Conservation (phyloP, 1,140 invertebrate genomes). For the Luehdorfia chinensis region DNA sequence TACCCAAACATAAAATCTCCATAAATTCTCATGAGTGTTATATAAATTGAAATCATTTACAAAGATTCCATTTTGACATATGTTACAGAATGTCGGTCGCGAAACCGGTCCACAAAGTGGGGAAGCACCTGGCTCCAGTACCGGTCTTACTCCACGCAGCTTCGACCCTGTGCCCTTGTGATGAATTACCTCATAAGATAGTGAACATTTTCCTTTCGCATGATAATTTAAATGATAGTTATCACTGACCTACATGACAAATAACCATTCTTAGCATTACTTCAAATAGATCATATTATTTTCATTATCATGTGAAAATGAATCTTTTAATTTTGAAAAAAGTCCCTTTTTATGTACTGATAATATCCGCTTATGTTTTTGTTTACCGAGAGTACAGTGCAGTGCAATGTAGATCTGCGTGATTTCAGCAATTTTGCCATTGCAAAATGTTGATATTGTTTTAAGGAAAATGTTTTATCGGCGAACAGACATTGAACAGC, state of each 20-base stretch:
- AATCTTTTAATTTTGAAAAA: slow-evolving; percentile 34
- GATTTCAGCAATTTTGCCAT: slow-evolving; percentile 33
- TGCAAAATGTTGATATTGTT: slow-evolving; percentile 39
- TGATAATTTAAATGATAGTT: slow-evolving; percentile 53
- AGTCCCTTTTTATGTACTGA: slow-evolving; percentile 45
- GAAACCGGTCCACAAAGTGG: slow-evolving; percentile 72
- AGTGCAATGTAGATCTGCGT: slow-evolving; percentile 37
- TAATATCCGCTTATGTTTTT: slow-evolving; percentile 52
- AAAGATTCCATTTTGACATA: too few species aligned
- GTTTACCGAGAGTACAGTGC: slow-evolving; percentile 37
- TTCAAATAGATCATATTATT: slow-evolving; percentile 26
- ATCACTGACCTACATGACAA: slow-evolving; percentile 8
- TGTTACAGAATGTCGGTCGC: slow-evolving; percentile 67
- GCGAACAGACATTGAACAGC: slow-evolving; percentile 42
- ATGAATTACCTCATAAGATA: slow-evolving; percentile 54
- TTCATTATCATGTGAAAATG: slow-evolving; percentile 57
- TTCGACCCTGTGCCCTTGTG: slow-evolving; percentile 65
- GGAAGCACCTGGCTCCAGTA: slow-evolving; percentile 75
- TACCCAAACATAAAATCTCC: too few species aligned
- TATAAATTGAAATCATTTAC: too few species aligned
- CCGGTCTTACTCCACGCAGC: slow-evolving; percentile 55
- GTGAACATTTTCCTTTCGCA: slow-evolving; percentile 47
- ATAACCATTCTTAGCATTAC: slow-evolving; percentile 8
- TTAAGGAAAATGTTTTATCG: slow-evolving; percentile 49
- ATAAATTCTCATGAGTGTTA: too few species aligned